Base-by-base conservation (phyloP, 1,140 invertebrate genomes). In the Penaeus indicus region DNA sequence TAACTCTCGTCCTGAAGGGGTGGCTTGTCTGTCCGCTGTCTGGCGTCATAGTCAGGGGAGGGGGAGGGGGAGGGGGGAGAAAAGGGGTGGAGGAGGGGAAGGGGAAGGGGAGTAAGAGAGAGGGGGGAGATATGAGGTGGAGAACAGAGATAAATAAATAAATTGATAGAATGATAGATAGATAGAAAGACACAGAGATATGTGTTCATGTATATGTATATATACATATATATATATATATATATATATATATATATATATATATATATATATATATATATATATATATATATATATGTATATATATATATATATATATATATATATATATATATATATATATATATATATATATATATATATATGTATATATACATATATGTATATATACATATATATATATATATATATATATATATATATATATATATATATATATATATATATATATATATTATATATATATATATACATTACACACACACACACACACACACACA, bases 191-290 rank as follows among this genome's bases (percentile, higher is more conserved):
- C n/a, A n/a, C n/a, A n/a, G 63, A 64, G n/a, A n/a, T 64, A 64
- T 64, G n/a, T 64, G 63, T 64, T 64, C 63, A 64, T 64, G 63
- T 64, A n/a, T 64, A 64, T 64, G 63, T 64, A n/a, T 64, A 64
- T 64, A n/a, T 64, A n/a, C n/a, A 64, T 64, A n/a, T 64, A 64
- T 64, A n/a, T 64, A n/a, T 64, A 64, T 64, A n/a, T 64, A n/a
- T 64, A n/a, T 64, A n/a, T 64, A 64, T 64, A n/a, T 64, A n/a
- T 64, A 64, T 64, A n/a, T 64, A n/a, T 64, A 64, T 64, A n/a
- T 64, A n/a, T 64, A 64, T 64, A n/a, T 64, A n/a, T 16, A 64
- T 64, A n/a, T 64, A n/a, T 64, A 64, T 64, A n/a, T 64, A 64
- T 64, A n/a, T 64, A n/a, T 64, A 64, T 64, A n/a, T 64, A n/a